Evolutionary conservation across 2,888 invertebrate species (phyloP), one percentile per base, ranked within the genome.

Genomic region (Dasypogon diadema): DNA sequence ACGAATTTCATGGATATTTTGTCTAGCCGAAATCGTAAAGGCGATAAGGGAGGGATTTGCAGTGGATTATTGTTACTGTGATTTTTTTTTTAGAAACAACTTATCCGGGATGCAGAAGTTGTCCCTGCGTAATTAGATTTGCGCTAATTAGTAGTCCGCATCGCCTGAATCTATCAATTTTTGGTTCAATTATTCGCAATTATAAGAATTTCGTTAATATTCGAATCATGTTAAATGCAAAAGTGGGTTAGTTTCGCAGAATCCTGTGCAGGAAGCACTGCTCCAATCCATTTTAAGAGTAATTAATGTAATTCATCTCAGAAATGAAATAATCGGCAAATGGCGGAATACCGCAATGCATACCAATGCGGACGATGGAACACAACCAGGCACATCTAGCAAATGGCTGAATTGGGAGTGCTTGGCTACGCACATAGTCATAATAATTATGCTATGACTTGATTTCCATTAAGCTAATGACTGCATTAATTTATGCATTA

Each of bases 371-470:
- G 8, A 8, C 30, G 3, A 30, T 8, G 48, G 12, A 48, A 12
- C 16, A 48, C 16, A 48, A 14, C 12, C 48, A 5, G 30, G 30
- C 3, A 8, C 30, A 30, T 30, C 8, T 5, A 30, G 8, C 8
- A 30, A 30, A 30, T 30, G 30, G 8, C 3, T 30, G 30, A 5
- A 8, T 30, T 16, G 16, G 16, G 48, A 48, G 48, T 48, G 12
- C 48, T 48, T 4, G 12, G 12, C 6, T 14, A 16, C 16, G 16
- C 48, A 14, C 12, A 48, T 14, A 3, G 48, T 12, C 16, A 16
- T 48, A 14, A 48, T 48, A 48, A 48, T 48, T 48, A 48, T 48
- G 48, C 48, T n/a, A 48, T 48, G 48, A 48, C 48, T 48, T 48
- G 48, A 48, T 48, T 48, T 48, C 48, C 48, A 48, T 48, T 48